These are phyloP conservation scores for Morelia viridis DNA, from an alignment of 2,797 vertebrate species.

Conservation along the genomic window DNA sequence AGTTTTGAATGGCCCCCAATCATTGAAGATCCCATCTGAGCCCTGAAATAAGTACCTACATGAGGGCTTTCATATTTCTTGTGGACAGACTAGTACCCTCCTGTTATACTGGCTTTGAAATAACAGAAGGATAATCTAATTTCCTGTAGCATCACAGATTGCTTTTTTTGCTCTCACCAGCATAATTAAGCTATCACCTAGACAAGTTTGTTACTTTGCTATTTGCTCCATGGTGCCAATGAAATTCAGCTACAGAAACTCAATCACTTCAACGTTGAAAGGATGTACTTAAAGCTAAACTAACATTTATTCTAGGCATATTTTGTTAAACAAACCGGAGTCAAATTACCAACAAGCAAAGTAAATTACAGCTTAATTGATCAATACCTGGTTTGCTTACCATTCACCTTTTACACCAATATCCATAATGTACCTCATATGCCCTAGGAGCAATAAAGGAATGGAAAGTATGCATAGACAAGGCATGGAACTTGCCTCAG, in stretches of 20 bases:
- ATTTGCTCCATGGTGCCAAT: background rate
- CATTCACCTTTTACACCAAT: background rate
- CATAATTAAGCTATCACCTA: background rate
- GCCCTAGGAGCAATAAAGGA: background rate
- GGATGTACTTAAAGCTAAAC: background rate
- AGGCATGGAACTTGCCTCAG: background rate
- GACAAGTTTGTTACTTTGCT: background rate
- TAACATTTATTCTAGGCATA: background rate
- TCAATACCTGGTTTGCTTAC: background rate
- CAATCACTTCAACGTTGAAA: background rate
- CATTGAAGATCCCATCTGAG: background rate
- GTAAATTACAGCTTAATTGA: background rate
- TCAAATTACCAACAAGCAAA: background rate
- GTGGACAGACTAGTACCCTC: background rate
- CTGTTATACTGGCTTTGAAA: background rate
- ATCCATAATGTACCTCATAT: background rate
- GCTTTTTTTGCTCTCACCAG: background rate
- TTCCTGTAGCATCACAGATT: background rate
- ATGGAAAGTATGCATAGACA: background rate
- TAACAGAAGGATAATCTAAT: background rate
- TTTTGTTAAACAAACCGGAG: background rate
- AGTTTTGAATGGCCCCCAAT: background rate
- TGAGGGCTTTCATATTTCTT: background rate
- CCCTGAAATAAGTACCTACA: background rate
- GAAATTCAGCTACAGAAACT: background rate